These are phyloP conservation scores for Drosophila sp. DNA, from an alignment of 1,140 invertebrate species.

Conservation along the genomic window DNA sequence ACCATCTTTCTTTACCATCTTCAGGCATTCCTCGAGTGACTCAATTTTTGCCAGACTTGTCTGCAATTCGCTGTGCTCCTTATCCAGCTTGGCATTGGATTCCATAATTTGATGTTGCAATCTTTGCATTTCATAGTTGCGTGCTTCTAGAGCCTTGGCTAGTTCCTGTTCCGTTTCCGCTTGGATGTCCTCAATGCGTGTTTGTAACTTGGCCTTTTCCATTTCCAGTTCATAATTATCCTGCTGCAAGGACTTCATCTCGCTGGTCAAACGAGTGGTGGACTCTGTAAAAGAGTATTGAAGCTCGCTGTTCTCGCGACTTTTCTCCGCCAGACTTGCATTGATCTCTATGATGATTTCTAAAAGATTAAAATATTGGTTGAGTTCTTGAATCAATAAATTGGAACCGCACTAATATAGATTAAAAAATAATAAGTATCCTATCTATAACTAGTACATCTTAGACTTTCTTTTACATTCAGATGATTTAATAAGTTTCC, in stretches of 20 bases:
- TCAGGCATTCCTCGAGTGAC: conserved; percentile 85
- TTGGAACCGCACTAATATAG: no score
- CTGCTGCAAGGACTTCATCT: conserved; percentile 71
- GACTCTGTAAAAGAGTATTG: conserved; percentile 85
- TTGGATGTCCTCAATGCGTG: conserved; percentile 84
- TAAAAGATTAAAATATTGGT: conserved; percentile 15
- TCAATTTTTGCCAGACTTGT: conserved; percentile 79
- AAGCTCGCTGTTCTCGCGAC: conserved; percentile 86
- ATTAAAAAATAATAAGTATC: no score
- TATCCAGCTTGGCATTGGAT: conserved; percentile 61
- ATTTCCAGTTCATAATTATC: conserved; percentile 76
- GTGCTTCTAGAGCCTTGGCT: conserved; percentile 78
- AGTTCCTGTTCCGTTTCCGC: conserved; percentile 78
- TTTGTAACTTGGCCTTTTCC: conserved; percentile 84
- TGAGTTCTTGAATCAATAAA: no score
- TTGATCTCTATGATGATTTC: conserved; percentile 85
- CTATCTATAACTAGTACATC: no score
- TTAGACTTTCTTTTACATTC: no score
- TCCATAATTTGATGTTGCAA: conserved; percentile 78
- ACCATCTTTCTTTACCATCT: conserved; percentile 84
- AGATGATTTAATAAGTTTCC: no score
- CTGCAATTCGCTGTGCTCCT: conserved; percentile 68
- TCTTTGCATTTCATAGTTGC: conserved; percentile 81
- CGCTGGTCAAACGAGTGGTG: conserved; percentile 82
- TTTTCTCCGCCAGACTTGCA: conserved; percentile 85